Evolutionary conservation across 2,888 invertebrate genomes (phyloP).

Genomic region (Griposia aprilina): DNA sequence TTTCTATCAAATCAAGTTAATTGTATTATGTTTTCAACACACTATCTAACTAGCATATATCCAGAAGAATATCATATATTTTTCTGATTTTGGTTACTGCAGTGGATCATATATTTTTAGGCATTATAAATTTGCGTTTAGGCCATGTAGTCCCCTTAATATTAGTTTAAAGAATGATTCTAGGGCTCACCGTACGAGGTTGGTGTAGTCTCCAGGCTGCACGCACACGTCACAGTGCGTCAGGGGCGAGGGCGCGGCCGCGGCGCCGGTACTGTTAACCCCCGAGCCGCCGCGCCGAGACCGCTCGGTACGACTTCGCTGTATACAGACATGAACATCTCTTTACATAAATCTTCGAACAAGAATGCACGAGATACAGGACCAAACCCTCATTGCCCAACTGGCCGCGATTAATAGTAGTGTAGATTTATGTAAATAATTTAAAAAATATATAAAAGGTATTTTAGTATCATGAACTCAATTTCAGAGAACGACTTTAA

Average conservation of each 20-base stretch:
- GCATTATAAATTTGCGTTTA: too few relatives aligned
- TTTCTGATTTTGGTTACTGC: too few relatives aligned
- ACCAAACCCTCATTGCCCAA: too few relatives aligned
- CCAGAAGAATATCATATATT: too few relatives aligned
- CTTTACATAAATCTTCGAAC: background rate
- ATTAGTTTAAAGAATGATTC: background rate
- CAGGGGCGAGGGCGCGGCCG: constrained; percentile 68
- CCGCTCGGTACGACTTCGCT: constrained; percentile 69
- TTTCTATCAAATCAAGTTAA: too few relatives aligned
- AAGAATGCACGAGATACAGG: background rate
- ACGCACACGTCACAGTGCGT: constrained; percentile 93
- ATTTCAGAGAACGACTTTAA: background rate
- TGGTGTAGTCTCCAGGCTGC: constrained; percentile 90
- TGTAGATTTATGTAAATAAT: background rate
- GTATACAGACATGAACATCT: constrained; percentile 17
- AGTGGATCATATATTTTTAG: too few relatives aligned
- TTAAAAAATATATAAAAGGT: background rate
- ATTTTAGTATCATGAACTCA: background rate
- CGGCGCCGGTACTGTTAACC: constrained; percentile 43
- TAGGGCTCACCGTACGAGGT: constrained; percentile 92
- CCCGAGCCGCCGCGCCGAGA: constrained; percentile 67
- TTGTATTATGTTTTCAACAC: too few relatives aligned
- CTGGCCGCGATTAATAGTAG: too few relatives aligned
- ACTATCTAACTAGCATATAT: too few relatives aligned
- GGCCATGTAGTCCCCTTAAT: too few relatives aligned